phyloP scores from a whole-genome alignment of 2,888 invertebrate genomes.

The Orgyia antiqua region DNA sequence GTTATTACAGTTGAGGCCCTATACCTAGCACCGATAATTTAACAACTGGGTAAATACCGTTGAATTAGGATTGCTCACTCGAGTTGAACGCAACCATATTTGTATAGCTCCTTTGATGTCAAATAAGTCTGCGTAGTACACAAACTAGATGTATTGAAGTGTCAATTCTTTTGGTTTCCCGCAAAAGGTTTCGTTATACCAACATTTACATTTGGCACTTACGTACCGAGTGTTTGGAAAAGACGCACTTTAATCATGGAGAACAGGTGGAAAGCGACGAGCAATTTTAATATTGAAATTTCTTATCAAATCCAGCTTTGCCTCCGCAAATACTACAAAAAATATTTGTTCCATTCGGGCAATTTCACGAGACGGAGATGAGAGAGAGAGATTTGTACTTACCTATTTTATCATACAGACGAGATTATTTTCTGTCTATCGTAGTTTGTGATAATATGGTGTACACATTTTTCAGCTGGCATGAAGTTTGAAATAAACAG shows the following conservation, averaged over 20 bases:
- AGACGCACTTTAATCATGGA: constrained; percentile 70
- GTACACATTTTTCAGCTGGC: too few relatives aligned
- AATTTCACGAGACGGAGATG: constrained; percentile 25
- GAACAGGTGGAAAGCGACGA: constrained; percentile 59
- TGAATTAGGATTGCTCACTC: constrained; percentile 19
- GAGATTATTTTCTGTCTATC: too few relatives aligned
- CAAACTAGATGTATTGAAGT: constrained; percentile 38
- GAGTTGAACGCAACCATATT: constrained; percentile 16
- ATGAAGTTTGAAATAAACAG: too few relatives aligned
- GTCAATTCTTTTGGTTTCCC: constrained; percentile 50
- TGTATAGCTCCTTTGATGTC: constrained; percentile 31
- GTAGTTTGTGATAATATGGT: too few relatives aligned
- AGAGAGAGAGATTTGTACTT: constrained; percentile 9
- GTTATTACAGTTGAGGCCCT: too few relatives aligned
- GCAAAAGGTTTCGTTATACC: constrained; percentile 55
- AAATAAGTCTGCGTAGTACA: constrained; percentile 26
- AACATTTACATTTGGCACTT: constrained; percentile 68
- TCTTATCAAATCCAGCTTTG: constrained; percentile 55
- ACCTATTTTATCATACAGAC: too few relatives aligned
- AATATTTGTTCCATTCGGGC: constrained; percentile 30
- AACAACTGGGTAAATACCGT: background rate
- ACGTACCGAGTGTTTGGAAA: constrained; percentile 47
- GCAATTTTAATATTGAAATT: constrained; percentile 70
- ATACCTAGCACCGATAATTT: too few relatives aligned
- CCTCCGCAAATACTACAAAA: constrained; percentile 30